Conservation (phyloP, 2,113 vertebrate species). For the Piprites chloris region DNA sequence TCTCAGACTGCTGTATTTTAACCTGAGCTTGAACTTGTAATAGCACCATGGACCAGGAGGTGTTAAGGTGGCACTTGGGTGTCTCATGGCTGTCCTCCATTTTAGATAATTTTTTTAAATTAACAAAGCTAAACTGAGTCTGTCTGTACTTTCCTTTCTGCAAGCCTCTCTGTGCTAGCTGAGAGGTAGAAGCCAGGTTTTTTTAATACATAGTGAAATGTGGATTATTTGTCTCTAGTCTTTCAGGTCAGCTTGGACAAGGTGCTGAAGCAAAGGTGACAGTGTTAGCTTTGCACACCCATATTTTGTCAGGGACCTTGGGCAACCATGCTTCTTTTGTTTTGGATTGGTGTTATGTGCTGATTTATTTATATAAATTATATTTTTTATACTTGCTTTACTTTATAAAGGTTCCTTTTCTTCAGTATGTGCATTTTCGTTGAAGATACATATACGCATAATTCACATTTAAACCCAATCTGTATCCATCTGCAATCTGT, state of each 20-base stretch:
- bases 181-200: neutral
- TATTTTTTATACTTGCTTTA: neutral
- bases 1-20: neutral
- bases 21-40: neutral
- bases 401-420: neutral
- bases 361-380: neutral
- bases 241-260: neutral
- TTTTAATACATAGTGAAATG: neutral
- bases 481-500: neutral
- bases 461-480: neutral
- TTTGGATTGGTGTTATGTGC: neutral
- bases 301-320: neutral
- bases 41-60: rapidly evolving
- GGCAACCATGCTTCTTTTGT: neutral
- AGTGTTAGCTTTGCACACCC: neutral
- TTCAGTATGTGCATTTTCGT: neutral
- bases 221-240: neutral
- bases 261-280: neutral
- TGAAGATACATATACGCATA: neutral
- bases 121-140: neutral
- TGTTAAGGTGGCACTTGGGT: neutral
- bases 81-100: neutral
- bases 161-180: neutral
- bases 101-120: neutral
- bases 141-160: neutral